Conservation (phyloP, 1,140 invertebrate species). For the Anoplolepis gracilipes region DNA sequence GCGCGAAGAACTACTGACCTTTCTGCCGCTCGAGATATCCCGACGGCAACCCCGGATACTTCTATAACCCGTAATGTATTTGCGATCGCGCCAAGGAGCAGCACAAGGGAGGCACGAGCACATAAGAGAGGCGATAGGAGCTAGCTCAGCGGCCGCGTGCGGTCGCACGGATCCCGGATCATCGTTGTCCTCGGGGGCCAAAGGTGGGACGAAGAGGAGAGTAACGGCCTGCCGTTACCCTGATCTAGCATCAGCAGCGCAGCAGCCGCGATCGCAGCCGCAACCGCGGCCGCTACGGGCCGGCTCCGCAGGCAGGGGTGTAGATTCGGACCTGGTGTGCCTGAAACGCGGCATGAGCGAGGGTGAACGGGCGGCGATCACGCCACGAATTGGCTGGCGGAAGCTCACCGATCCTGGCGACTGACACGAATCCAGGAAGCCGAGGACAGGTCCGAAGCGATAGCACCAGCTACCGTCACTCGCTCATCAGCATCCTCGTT, state of each 20-base stretch:
- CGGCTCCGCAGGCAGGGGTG: slow-evolving; percentile 19
- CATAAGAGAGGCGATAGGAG: slow-evolving; percentile 67
- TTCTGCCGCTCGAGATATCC: slow-evolving; percentile 73
- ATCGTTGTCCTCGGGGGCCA: slow-evolving; percentile 44
- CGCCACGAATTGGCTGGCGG: slow-evolving; percentile 83
- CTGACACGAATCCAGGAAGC: slow-evolving; percentile 82
- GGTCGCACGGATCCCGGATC: slow-evolving; percentile 50
- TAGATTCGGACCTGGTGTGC: slow-evolving; percentile 51
- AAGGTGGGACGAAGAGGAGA: slow-evolving; percentile 42
- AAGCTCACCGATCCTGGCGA: slow-evolving; percentile 85
- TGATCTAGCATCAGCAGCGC: slow-evolving; percentile 48
- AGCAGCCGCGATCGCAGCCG: not conserved
- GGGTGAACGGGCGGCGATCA: slow-evolving; percentile 80
- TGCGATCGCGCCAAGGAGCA: slow-evolving; percentile 78
- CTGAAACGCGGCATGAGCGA: slow-evolving; percentile 82
- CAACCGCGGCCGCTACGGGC: slow-evolving; percentile 36
- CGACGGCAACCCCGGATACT: slow-evolving; percentile 76
- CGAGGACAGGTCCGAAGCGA: slow-evolving; percentile 79
- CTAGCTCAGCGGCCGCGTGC: slow-evolving; percentile 37
- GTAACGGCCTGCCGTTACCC: not conserved
- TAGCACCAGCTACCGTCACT: slow-evolving; percentile 80
- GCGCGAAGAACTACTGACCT: not conserved
- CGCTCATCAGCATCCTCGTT: slow-evolving; percentile 54
- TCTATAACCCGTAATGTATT: slow-evolving; percentile 85
- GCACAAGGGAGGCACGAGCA: slow-evolving; percentile 82